Evolutionary conservation across 64 coral and sea anemone genomes (phyloP), one percentile per base, ranked within the genome.

Genomic region (Pocillopora verrucosa): DNA sequence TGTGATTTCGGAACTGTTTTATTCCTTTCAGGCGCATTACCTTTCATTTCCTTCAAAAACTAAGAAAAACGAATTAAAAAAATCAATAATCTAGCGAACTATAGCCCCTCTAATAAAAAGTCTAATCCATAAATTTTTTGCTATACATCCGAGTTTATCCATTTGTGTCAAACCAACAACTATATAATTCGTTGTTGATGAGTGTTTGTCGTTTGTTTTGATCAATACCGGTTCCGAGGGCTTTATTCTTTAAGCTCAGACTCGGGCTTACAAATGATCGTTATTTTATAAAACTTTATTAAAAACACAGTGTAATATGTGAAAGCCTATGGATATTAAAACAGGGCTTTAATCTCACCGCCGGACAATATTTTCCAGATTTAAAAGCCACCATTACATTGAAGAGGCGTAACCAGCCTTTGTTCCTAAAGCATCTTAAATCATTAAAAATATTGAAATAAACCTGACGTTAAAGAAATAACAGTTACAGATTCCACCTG

Each of bases 251-350:
- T 24, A 57, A 65, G 22, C 22, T 38, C 82, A 13, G 41, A 14
- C 24, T 70, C 36, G 7, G 7, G 41, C 41, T 85, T 72, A 22
- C 4, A 36, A 20, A 61, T 16, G 5, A 68, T 20, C 34, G 17
- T 85, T 69, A 72, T 72, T 70, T 22, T n/a, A 10, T 37, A 84
- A n/a, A 70, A 70, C 41, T 56, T 26, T 38, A 57, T 72, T 85
- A 22, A 70, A 81, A 68, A 72, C 65, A 7, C 19, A 13, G 20
- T 24, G 26, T 57, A 25, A 41, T 58, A 65, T 85, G 70, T 57
- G 30, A 41, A 65, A 22, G 65, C 82, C 51, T 56, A 36, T 72
- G 16, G 67, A 85, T 13, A 30, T 26, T 20, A 11, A 37, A 37
- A 11, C 61, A 26, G 22, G 72, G 36, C 65, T 57, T 85, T 70